phyloP scores from a whole-genome alignment of 1,140 invertebrate genomes.

The Aricia agestis region DNA sequence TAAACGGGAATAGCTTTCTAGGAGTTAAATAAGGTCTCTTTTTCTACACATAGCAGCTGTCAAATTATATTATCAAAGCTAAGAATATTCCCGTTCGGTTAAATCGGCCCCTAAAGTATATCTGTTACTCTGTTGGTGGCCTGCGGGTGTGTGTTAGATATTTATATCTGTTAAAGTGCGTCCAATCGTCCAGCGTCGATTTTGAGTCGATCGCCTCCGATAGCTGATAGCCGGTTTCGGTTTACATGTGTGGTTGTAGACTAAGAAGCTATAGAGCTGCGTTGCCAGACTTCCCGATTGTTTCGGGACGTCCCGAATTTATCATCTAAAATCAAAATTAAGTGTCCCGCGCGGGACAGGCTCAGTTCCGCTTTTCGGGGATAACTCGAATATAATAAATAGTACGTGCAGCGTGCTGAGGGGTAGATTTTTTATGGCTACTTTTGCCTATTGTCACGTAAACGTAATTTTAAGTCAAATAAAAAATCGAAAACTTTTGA shows the following conservation, averaged over 20 bases:
- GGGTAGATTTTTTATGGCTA: no score
- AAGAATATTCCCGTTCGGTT: neutral
- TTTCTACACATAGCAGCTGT: neutral
- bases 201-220: neutral
- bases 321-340: no score
- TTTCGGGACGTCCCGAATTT: no score
- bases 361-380: no score
- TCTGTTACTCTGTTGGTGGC: constrained; percentile 6
- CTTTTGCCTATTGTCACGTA: no score
- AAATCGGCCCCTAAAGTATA: neutral
- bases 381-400: no score
- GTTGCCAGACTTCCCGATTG: no score
- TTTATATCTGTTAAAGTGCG: constrained; percentile 20
- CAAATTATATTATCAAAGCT: neutral
- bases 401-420: no score
- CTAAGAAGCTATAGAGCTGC: neutral
- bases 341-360: no score
- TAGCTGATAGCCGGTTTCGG: constrained; percentile 41
- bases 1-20: neutral
- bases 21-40: neutral
- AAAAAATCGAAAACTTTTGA: no score
- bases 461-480: no score
- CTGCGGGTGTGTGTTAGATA: neutral
- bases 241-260: constrained; percentile 40
- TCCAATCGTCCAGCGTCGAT: constrained; percentile 55